phyloP scores from a whole-genome alignment of 2,888 invertebrate species.

The Hololepta plana region DNA sequence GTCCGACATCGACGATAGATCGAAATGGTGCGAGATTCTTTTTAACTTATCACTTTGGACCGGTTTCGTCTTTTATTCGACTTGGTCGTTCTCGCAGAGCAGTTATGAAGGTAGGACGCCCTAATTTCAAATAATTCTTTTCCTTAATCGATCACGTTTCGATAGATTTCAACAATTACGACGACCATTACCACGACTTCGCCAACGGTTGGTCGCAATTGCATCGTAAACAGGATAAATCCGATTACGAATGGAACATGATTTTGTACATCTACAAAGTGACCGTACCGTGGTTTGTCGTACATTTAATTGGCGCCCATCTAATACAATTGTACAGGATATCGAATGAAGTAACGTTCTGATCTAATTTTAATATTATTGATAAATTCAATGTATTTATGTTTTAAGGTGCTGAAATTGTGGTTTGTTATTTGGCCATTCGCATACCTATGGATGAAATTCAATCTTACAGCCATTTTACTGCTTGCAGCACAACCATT shows the following conservation, averaged over 20 bases:
- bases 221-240: slow-evolving; percentile 38
- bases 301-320: slow-evolving; percentile 37
- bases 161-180: slow-evolving; percentile 25
- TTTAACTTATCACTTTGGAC: too few relatives aligned
- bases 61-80: slow-evolving; percentile 33
- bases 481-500: too few relatives aligned
- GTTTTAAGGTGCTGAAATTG: too few relatives aligned
- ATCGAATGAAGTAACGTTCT: too few relatives aligned
- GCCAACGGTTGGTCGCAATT: slow-evolving; percentile 37
- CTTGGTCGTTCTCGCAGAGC: slow-evolving; percentile 33
- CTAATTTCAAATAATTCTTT: slow-evolving; percentile 3
- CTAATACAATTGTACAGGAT: slow-evolving; percentile 24
- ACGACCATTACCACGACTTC: slow-evolving; percentile 32
- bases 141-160: slow-evolving; percentile 1
- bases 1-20: too few relatives aligned
- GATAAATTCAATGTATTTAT: too few relatives aligned
- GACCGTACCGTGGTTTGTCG: slow-evolving; percentile 34
- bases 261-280: slow-evolving; percentile 36
- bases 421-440: too few relatives aligned
- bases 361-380: too few relatives aligned
- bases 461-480: too few relatives aligned
- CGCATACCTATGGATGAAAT: too few relatives aligned
- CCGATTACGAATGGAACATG: slow-evolving; percentile 55
- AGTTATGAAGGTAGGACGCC: slow-evolving; percentile 32
- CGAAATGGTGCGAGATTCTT: too few relatives aligned